Base-by-base conservation (phyloP, 37 sponge, comb jelly and placozoan genomes). In the Cliona cf. orientalis region DNA sequence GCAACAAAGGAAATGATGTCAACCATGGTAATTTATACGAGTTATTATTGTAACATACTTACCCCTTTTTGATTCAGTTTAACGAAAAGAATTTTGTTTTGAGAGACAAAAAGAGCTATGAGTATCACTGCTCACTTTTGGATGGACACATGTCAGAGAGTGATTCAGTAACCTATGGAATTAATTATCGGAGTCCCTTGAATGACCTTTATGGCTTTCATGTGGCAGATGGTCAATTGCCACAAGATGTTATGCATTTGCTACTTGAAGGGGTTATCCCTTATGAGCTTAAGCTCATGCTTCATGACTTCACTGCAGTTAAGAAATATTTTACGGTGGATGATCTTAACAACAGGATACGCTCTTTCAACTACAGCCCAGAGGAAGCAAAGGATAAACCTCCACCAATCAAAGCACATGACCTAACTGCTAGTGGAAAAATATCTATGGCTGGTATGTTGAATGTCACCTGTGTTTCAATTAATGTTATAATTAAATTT, bases 231-330 rank as follows among this genome's bases (percentile, higher is more conserved):
- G 1, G 17, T 29, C 72, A 72, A 49, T 42, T 86, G 25, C 87
- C 87, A 23, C 87, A 86, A 35, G 87, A 80, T 72, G 42, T 86
- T 23, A 79, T 79, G 87, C 87, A 86, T 43, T 25, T 86, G 0
- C 67, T 86, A 26, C 40, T 86, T 4, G 87, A 86, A 69, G 87
- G 80, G 31, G 75, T 72, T 2, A 3, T 72, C 70, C 71, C 63
- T 4, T 36, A n/a, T 26, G 65, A 78, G 36, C 6, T 80, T 1
- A 71, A 58, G 33, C 53, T 76, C 2, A 58, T 86, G 60, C 25
- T 86, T 11, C 35, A 17, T 22, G 2, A 39, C 21, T 79, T 69
- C 80, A 29, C 69, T 4, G 9, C 23, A 17, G 60, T 49, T 2
- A n/a, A 71, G 22, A 28, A 66, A 7, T 62, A 26, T 39, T 84